Conservation (phyloP, 2,888 invertebrate species). For the Cyclophora albipunctata region DNA sequence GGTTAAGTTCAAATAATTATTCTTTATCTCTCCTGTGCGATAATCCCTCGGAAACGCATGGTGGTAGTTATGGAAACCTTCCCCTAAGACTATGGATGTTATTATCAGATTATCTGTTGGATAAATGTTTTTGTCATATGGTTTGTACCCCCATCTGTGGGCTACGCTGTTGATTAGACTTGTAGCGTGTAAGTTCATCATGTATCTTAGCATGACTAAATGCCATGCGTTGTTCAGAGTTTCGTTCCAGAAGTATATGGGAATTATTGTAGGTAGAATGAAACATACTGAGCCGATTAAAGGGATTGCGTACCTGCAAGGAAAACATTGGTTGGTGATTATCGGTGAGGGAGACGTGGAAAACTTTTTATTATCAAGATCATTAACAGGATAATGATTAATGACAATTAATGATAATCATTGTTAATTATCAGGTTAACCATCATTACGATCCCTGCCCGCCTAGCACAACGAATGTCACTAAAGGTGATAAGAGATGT, state of each 20-base stretch:
- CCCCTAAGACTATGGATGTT: constrained; percentile 23
- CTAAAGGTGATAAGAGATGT: not conserved
- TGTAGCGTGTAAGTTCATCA: constrained; percentile 9
- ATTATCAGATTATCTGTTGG: constrained; percentile 24
- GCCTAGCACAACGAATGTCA: not conserved
- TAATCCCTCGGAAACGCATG: constrained; percentile 42
- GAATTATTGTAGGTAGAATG: constrained; percentile 12
- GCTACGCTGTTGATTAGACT: constrained; percentile 80
- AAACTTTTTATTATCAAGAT: too few relatives aligned
- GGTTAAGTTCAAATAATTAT: constrained; percentile 16
- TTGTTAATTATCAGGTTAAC: too few relatives aligned
- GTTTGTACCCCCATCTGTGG: constrained; percentile 63
- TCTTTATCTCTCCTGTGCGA: constrained; percentile 31
- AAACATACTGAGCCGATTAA: constrained; percentile 7
- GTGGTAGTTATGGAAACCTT: constrained; percentile 43
- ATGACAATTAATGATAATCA: too few relatives aligned
- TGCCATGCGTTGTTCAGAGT: constrained; percentile 12
- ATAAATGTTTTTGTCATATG: constrained; percentile 47
- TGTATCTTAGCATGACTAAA: constrained; percentile 12
- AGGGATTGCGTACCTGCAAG: constrained; percentile 15
- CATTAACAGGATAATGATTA: too few relatives aligned
- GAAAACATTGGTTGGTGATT: not conserved
- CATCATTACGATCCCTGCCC: not conserved
- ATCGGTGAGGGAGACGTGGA: not conserved
- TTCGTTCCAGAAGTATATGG: constrained; percentile 15